These are phyloP conservation scores for Drosophila watanabei DNA, from an alignment of 1,140 invertebrate species.

Conservation along the genomic window DNA sequence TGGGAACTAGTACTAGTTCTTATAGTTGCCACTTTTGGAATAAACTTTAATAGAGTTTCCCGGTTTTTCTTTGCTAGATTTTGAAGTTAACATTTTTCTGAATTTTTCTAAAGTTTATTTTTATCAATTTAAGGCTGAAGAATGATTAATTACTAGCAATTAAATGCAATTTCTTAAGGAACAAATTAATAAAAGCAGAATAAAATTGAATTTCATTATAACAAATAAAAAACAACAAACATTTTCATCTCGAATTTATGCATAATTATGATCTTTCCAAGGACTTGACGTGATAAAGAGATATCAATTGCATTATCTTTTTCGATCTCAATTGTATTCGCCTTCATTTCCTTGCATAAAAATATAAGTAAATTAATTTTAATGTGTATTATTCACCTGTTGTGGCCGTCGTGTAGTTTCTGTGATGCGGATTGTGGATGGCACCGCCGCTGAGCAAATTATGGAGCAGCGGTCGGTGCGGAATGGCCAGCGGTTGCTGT, in stretches of 20 bases:
- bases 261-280: not conserved
- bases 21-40: not conserved
- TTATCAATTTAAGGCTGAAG: no score
- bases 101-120: not conserved
- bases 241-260: not conserved
- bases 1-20: not conserved
- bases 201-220: not conserved
- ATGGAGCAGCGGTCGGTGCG: conserved; percentile 83
- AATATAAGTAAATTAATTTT: not conserved
- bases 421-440: conserved; percentile 85
- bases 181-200: not conserved
- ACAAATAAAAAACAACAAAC: no score
- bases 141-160: no score
- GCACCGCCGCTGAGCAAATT: conserved; percentile 84
- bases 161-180: no score
- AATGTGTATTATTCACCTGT: conserved; percentile 74
- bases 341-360: not conserved
- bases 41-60: not conserved
- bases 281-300: not conserved
- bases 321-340: not conserved
- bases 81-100: not conserved
- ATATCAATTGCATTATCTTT: not conserved
- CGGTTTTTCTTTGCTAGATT: not conserved
- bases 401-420: conserved; percentile 84
- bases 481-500: conserved; percentile 78